phyloP scores from a whole-genome alignment of 2,888 invertebrate species.

The Clitarchus hookeri region DNA sequence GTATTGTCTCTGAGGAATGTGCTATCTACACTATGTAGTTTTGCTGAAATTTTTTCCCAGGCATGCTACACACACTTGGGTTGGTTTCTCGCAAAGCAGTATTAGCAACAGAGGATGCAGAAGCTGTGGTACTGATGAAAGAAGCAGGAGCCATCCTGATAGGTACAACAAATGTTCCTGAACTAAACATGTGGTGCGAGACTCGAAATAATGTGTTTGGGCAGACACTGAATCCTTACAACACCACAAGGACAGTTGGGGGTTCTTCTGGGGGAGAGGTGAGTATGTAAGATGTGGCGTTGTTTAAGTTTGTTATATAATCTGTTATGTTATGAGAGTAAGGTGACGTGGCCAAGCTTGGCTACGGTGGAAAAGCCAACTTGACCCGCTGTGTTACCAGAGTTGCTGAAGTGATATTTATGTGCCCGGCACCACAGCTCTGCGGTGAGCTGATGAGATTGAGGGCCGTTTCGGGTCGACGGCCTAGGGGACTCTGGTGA shows the following conservation, averaged over 20 bases:
- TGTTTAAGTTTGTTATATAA: neutral
- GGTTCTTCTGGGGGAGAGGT: constrained; percentile 93
- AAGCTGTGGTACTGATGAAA: constrained; percentile 71
- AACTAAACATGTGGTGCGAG: constrained; percentile 92
- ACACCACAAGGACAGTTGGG: constrained; percentile 81
- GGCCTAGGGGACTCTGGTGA: too few relatives aligned
- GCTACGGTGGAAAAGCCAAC: too few relatives aligned
- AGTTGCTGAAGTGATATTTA: too few relatives aligned
- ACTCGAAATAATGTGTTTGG: constrained; percentile 88
- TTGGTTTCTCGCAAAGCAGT: constrained; percentile 62
- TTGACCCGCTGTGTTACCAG: too few relatives aligned
- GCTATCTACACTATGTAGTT: too few relatives aligned
- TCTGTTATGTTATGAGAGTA: too few relatives aligned
- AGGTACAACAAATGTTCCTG: constrained; percentile 91
- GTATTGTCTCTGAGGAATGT: too few relatives aligned
- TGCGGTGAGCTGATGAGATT: too few relatives aligned
- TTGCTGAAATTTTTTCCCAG: constrained; percentile 35
- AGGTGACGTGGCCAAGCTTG: too few relatives aligned
- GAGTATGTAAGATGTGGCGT: constrained; percentile 51
- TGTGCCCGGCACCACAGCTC: too few relatives aligned
- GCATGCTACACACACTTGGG: constrained; percentile 70
- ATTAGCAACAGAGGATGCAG: constrained; percentile 75
- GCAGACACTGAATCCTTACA: constrained; percentile 89
- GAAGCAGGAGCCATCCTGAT: constrained; percentile 84
- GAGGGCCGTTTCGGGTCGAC: too few relatives aligned